Evolutionary conservation across 2,888 invertebrate genomes (phyloP), one percentile per base, ranked within the genome.

Genomic region (Cephus sareptanus): DNA sequence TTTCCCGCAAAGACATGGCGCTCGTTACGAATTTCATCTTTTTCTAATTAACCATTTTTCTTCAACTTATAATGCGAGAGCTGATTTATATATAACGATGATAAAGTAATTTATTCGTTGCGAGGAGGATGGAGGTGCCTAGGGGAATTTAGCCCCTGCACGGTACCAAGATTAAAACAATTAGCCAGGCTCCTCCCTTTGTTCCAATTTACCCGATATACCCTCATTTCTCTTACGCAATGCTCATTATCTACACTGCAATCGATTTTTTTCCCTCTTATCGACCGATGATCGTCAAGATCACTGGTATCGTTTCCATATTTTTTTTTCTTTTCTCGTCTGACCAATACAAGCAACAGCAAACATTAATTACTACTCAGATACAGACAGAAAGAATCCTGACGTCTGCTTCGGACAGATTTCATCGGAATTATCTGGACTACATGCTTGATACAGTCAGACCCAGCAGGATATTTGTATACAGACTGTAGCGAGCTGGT

Each of bases 161-260:
- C 75, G 35, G 74, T 73, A 73, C 69, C 76, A 34, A 68, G 76
- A 77, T 81, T 77, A 78, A 81, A 75, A 75, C 76, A 79, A 81
- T 81, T 77, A 79, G 75, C 76, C 75, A 34, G 34, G 37, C 34
- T 34, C 12, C 12, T 34, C 34, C 40, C 73, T 68, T 76, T 73
- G 69, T 70, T 75, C 74, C 35, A 79, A 77, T 40, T 74, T 76
- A 75, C 31, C 23, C 68, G 68, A 69, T 79, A 77, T 34, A 23
- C 6, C n/a, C 30, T 75, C 37, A 37, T 30, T 30, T 23, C 23
- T 40, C 6, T 56, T 56, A 56, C 40, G 23, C 23, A 23, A 56
- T 4, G 40, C 23, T 15, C 40, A 6, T 6, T 56, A 23, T 23
- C 40, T 9, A 6, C 6, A 56, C 15, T 56, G 23, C 40, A 6